phyloP scores from a whole-genome alignment of 2,797 vertebrate genomes.

The Netta rufina region DNA sequence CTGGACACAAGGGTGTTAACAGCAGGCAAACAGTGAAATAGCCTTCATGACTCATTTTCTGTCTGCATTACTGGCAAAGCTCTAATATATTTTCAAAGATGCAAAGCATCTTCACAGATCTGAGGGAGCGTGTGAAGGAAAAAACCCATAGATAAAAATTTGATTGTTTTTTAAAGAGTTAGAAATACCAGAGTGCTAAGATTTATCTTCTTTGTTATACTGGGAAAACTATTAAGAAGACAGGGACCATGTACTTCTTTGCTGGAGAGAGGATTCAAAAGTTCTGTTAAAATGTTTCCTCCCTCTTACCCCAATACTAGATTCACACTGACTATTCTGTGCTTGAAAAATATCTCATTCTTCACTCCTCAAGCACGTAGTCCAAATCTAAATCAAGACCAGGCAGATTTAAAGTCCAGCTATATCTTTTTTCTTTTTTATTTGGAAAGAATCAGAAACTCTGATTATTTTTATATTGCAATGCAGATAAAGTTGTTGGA shows the following conservation, averaged over 20 bases:
- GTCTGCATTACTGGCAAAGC: not conserved
- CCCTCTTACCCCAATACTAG: not conserved
- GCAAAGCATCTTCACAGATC: not conserved
- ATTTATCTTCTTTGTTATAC: not conserved
- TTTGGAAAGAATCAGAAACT: not conserved
- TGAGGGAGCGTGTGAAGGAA: not conserved
- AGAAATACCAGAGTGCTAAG: not conserved
- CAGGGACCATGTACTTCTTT: not conserved
- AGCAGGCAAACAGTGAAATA: not conserved
- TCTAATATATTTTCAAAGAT: not conserved
- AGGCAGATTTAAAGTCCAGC: not conserved
- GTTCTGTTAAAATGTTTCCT: not conserved
- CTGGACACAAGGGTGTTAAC: rapidly evolving
- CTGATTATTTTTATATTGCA: not conserved
- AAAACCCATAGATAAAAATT: not conserved
- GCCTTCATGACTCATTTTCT: not conserved
- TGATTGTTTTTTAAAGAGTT: not conserved
- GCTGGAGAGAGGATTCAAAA: rapidly evolving
- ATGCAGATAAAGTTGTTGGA: not conserved
- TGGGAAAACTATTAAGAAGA: not conserved
- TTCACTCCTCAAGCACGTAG: not conserved
- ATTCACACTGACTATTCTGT: not conserved
- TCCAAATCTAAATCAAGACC: not conserved
- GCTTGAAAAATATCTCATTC: not conserved
- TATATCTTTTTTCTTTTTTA: not conserved